These are phyloP conservation scores for Dromius quadrimaculatus DNA, from an alignment of 2,888 invertebrate species.

Conservation along the genomic window DNA sequence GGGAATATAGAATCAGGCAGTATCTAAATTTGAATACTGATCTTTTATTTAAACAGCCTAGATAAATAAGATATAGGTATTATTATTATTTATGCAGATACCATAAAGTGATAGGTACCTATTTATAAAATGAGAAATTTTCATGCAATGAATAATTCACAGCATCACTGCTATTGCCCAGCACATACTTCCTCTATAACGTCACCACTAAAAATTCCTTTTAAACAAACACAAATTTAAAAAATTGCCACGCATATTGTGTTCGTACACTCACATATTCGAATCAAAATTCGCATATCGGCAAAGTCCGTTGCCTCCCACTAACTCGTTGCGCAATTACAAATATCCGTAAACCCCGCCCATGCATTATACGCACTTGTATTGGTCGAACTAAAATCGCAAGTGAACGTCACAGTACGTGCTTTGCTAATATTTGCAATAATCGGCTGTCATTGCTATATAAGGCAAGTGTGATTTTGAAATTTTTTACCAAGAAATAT, in stretches of 20 bases:
- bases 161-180: too few relatives aligned
- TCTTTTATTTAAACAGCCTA: too few relatives aligned
- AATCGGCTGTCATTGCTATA: conserved; percentile 46
- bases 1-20: too few relatives aligned
- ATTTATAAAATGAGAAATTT: too few relatives aligned
- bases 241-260: neutral
- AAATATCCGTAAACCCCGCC: conserved; percentile 47
- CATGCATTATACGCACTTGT: conserved; percentile 49
- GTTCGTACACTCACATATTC: conserved; percentile 1
- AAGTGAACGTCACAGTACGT: conserved; percentile 41
- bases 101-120: too few relatives aligned
- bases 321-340: conserved; percentile 47
- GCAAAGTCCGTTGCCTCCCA: conserved; percentile 40
- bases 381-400: conserved; percentile 50
- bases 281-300: conserved; percentile 20
- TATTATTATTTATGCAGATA: too few relatives aligned
- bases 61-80: too few relatives aligned
- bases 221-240: neutral
- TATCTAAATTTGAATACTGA: too few relatives aligned
- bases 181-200: too few relatives aligned
- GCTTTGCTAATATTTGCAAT: conserved; percentile 41
- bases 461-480: conserved; percentile 37
- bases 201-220: too few relatives aligned
- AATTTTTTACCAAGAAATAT: too few relatives aligned
- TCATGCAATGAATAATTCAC: too few relatives aligned